phyloP scores from a whole-genome alignment of 2,888 invertebrate genomes.

The Micropterix aruncella region DNA sequence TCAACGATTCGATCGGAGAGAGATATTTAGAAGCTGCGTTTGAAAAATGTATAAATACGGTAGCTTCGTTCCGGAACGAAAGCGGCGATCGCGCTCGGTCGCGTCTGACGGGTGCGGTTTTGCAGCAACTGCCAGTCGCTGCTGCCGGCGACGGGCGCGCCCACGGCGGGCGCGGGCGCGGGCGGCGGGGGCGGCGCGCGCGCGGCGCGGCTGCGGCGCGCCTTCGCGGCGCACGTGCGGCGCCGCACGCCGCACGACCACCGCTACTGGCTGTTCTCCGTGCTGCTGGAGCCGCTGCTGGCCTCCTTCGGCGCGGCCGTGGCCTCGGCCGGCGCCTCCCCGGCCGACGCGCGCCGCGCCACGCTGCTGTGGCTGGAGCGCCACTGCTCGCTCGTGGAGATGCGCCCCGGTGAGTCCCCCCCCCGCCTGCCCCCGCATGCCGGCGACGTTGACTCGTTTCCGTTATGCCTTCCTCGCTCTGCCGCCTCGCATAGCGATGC shows the following conservation, averaged over 20 bases:
- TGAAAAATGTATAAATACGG: too few relatives aligned
- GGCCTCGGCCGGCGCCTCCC: conserved; percentile 64
- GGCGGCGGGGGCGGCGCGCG: conserved; percentile 85
- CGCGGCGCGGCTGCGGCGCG: conserved; percentile 81
- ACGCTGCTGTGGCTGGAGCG: conserved; percentile 92
- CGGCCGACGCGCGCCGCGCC: conserved; percentile 84
- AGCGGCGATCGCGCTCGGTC: too few relatives aligned
- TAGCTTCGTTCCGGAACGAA: too few relatives aligned
- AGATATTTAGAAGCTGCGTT: too few relatives aligned
- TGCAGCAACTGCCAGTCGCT: conserved; percentile 84
- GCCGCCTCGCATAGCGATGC: too few relatives aligned
- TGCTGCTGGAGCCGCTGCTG: conserved; percentile 79
- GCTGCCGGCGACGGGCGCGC: conserved; percentile 91
- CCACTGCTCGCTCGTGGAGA: conserved; percentile 86
- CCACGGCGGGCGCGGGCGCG: conserved; percentile 79
- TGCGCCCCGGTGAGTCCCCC: conserved; percentile 67
- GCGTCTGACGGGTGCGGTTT: too few relatives aligned
- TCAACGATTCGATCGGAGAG: too few relatives aligned
- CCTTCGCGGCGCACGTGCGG: conserved; percentile 86
- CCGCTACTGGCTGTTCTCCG: conserved; percentile 98
- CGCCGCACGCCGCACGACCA: conserved; percentile 80
- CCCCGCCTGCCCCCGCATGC: background rate
- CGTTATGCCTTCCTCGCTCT: too few relatives aligned
- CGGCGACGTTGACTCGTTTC: too few relatives aligned
- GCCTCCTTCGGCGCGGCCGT: conserved; percentile 86